Percentiles rank a stretch among this genome's conserved stretches.
These are phyloP conservation scores for Coccyzus lansbergi DNA, from an alignment of 2,797 vertebrate species.

Conservation along the genomic window DNA sequence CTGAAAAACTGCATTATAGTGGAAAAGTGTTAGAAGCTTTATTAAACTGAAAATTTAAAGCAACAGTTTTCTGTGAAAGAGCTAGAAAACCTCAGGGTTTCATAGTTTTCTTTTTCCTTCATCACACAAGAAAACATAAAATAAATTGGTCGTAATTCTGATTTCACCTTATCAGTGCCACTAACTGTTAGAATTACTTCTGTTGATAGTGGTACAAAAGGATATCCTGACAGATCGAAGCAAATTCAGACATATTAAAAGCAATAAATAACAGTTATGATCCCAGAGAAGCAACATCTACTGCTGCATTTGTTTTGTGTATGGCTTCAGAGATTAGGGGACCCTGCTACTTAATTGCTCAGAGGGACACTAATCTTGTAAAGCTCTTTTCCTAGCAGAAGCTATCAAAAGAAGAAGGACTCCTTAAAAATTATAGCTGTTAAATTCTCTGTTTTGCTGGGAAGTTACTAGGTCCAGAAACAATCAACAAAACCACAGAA, in stretches of 20 bases:
- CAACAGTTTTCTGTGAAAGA: not conserved
- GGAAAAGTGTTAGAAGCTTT: not conserved
- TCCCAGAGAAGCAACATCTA: constrained; percentile 56
- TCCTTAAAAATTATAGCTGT: constrained; percentile 35
- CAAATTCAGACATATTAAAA: constrained; percentile 80
- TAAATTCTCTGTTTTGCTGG: not conserved
- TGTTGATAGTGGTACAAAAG: not conserved
- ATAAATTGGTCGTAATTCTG: not conserved
- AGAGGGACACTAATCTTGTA: constrained; percentile 66
- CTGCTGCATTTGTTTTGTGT: constrained; percentile 70
- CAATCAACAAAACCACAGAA: not conserved
- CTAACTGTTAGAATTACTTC: not conserved
- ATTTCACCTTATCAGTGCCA: not conserved
- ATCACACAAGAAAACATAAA: not conserved
- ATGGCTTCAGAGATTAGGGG: constrained; percentile 72
- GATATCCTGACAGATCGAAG: constrained; percentile 28
- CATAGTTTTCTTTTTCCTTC: not conserved
- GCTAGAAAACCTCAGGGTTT: not conserved
- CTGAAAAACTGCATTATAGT: not conserved
- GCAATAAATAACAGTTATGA: constrained; percentile 79
- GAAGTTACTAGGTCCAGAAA: not conserved
- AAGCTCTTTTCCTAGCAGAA: constrained; percentile 54
- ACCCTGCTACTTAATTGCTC: constrained; percentile 76
- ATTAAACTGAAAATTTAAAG: not conserved
- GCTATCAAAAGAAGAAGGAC: constrained; percentile 66